Base-by-base conservation (phyloP, 2,888 invertebrate genomes). In the Erebia epiphron region DNA sequence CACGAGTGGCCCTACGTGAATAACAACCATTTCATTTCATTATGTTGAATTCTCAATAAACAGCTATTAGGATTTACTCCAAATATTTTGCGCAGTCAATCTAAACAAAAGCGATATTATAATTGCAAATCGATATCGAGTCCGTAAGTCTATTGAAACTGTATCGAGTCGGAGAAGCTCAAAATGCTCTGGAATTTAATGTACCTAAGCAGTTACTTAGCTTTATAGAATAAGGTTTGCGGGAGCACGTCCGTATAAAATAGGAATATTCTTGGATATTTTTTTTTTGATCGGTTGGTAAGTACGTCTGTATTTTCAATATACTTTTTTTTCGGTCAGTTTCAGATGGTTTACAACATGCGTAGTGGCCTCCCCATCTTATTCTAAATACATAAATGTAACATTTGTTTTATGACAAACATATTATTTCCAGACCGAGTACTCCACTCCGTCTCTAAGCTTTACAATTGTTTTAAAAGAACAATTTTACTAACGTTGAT, bases 101-200 rank as follows among this genome's bases (percentile, higher is more conserved):
- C 60, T 84, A 84, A 82, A 86, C 80, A 82, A 82, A 83, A 81
- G 77, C 83, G 80, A 79, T 84, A 83, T 82, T 74, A 82, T 85
- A 83, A 88, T 86, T 86, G 83, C 83, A 83, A 88, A 87, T 88
- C 86, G 83, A 87, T 86, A 84, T 76, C 79, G 83, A 84, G 80
- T 82, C 83, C 77, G 78, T 81, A 84, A 86, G 82, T 81, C 80
- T 78, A 75, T 79, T 76, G 75, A 77, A 63, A 77, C 78, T 81
- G 80, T 86, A 82, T 83, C 82, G 81, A 84, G 79, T 84, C 79
- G 78, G 81, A 83, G 82, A 68, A 64, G 69, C 73, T 72, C 68
- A 80, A 82, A 80, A 82, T 82, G 69, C 70, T 74, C 72, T 60
- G 69, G 71, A 78, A 84, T 82, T 82, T 82, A 81, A 79, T 72